Evolutionary conservation across 2,888 invertebrate species (phyloP), one percentile per base, ranked within the genome.

Genomic region (Autographa gamma): DNA sequence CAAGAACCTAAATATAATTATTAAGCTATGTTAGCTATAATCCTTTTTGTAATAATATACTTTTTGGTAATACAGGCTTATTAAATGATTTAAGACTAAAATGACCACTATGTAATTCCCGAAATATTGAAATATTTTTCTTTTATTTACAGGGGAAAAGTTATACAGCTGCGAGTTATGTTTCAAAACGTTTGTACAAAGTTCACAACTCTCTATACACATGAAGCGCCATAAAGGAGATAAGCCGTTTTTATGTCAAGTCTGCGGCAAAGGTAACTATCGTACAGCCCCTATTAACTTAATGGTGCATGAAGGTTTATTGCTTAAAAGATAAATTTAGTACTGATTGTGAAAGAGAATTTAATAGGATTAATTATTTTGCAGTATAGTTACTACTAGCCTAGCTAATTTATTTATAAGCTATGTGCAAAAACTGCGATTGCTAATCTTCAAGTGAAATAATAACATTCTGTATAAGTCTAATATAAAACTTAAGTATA

Each of bases 171-270:
- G 96, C 75, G 92, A 93, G 0, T 90, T 95, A 25, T 96, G 96
- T 79, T 92, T 89, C 79, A 95, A 95, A 72, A 90, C 88, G 18
- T 96, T 96, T 72, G 92, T 93, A 1, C 96, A 95, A 71, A 94
- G 92, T 77, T 92, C 93, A 0, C 95, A 95, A 71, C 85, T 95
- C 0, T 91, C 92, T 0, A 93, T 92, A 71, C 96, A 96, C 68
- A 92, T 95, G 92, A 93, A 93, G 81, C 81, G 95, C 48, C 96
- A 96, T 66, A 92, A 92, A 66, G 96, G 96, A 0, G 95, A 95
- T 70, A 96, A 95, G 73, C 87, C 93, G 0, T 96, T 86, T 67
- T 84, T 96, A 0, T 96, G 96, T 73, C 95, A 95, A 75, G 93
- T 94, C 13, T 95, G 95, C 62, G 96, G 95, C 16, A 95, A 95